Evolutionary conservation across 2,113 vertebrate species (phyloP).

Genomic region (Apodemus sylvaticus): DNA sequence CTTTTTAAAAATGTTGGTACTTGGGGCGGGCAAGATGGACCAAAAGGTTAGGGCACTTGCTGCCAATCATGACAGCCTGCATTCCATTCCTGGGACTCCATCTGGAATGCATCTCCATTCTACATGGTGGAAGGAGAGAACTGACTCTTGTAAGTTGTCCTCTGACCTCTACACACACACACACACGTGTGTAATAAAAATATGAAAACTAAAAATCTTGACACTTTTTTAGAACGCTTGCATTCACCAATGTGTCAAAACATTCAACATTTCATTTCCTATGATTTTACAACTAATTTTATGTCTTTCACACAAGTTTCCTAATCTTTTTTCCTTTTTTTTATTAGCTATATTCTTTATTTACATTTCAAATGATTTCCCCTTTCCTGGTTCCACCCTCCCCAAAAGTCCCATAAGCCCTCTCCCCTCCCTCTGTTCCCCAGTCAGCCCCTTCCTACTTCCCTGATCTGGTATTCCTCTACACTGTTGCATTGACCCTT

Average conservation of each 20-base stretch:
- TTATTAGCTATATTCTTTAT: no score
- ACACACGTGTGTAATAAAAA: background rate
- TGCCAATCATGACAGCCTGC: background rate
- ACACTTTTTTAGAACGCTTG: background rate
- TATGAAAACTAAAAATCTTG: background rate
- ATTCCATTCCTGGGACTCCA: background rate
- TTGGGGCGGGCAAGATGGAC: background rate
- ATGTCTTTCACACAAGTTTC: background rate
- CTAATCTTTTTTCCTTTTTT: background rate
- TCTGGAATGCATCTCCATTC: no score
- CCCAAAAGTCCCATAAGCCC: no score
- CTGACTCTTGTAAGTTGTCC: background rate
- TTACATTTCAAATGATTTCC: no score
- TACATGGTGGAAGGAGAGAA: background rate
- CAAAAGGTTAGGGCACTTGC: background rate
- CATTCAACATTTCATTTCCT: conserved; percentile 20
- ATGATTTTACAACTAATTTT: background rate
- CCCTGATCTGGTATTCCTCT: no score
- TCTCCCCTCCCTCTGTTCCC: no score
- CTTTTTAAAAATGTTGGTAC: background rate
- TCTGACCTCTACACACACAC: background rate
- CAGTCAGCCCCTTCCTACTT: no score
- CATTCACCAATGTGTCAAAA: background rate
- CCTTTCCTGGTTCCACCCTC: no score
- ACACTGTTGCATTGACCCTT: no score